Evolutionary conservation across 2,113 vertebrate genomes (phyloP).

Genomic region (Balaenoptera acutorostrata): DNA sequence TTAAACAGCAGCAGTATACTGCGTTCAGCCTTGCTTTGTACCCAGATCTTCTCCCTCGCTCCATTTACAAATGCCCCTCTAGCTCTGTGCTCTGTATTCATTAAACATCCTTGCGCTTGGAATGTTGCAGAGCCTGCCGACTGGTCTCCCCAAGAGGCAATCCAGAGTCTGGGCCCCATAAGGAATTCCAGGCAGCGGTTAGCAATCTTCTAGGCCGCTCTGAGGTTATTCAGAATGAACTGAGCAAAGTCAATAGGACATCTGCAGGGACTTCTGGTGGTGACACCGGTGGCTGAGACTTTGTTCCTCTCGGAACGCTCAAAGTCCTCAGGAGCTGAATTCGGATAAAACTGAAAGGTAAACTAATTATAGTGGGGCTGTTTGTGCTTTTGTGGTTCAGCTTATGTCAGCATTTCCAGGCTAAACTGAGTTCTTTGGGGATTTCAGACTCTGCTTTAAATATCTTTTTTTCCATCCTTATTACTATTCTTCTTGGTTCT

Average conservation of each 20-base stretch:
- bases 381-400: conserved; percentile 56
- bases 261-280: conserved; percentile 56
- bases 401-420: conserved; percentile 62
- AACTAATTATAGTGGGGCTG: conserved; percentile 61
- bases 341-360: conserved; percentile 74
- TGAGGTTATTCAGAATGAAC: conserved; percentile 41
- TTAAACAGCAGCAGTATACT: not conserved
- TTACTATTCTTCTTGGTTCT: conserved; percentile 31
- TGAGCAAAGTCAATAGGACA: conserved; percentile 68
- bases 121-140: not conserved
- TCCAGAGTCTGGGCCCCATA: not conserved
- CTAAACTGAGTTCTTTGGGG: conserved; percentile 44
- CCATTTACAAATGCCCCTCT: conserved; percentile 44
- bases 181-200: conserved; percentile 27
- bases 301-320: conserved; percentile 67
- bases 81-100: not conserved
- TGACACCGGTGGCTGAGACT: conserved; percentile 59
- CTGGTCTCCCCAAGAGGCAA: not conserved
- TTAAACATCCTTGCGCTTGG: not conserved
- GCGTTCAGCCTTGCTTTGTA: not conserved
- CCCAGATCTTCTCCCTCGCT: not conserved
- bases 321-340: conserved; percentile 67
- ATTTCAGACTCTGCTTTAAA: conserved; percentile 43
- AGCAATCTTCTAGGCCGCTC: conserved; percentile 38
- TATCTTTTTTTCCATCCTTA: conserved; percentile 39